Conservation (phyloP, 2,113 vertebrate species). For the Bambusicola thoracicus region DNA sequence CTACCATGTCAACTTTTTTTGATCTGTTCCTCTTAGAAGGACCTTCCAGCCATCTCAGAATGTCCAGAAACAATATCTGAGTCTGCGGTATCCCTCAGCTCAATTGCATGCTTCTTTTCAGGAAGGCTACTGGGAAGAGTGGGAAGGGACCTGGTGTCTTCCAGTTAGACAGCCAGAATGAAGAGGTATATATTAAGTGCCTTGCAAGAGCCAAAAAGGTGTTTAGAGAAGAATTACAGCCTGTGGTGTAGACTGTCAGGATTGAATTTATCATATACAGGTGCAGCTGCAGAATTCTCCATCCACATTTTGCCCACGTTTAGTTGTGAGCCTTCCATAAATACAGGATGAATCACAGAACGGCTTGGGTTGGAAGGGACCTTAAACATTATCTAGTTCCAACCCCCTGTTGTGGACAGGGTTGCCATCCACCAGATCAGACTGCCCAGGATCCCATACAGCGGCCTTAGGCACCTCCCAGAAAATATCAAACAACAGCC, state of each 20-base stretch:
- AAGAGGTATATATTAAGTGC: not conserved
- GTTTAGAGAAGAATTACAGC: not conserved
- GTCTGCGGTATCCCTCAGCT: not conserved
- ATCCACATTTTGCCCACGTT: not conserved
- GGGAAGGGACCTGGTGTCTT: constrained; percentile 16
- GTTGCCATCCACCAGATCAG: too few relatives aligned
- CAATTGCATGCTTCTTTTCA: not conserved
- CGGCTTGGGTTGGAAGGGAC: too few relatives aligned
- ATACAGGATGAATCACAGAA: too few relatives aligned
- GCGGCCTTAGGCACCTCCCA: too few relatives aligned
- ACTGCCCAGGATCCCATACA: too few relatives aligned
- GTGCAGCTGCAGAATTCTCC: constrained; percentile 4
- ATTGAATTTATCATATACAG: not conserved
- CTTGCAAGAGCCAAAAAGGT: not conserved
- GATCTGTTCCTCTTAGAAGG: not conserved
- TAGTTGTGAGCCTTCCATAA: not conserved
- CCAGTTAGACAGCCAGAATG: not conserved
- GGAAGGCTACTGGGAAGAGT: not conserved
- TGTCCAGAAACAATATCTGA: not conserved
- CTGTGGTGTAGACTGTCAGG: not conserved
- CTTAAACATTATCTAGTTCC: too few relatives aligned
- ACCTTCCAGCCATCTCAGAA: not conserved
- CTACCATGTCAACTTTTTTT: not conserved
- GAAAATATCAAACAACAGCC: not conserved
- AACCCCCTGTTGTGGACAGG: too few relatives aligned